phyloP scores from a whole-genome alignment of 1,140 invertebrate genomes.

The Homalodisca vitripennis region DNA sequence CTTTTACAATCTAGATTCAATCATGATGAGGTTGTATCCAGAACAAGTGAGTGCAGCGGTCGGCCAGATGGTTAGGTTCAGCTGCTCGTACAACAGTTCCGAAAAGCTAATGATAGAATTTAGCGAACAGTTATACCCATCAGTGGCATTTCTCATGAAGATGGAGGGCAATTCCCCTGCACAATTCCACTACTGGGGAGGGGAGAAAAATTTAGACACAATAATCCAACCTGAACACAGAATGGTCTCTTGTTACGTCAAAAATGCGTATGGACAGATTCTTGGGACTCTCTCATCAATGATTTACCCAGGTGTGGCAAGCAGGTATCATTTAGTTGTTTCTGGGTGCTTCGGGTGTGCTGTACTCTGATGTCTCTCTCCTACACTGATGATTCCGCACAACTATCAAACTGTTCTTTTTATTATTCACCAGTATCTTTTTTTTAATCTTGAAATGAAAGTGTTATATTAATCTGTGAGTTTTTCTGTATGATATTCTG shows the following conservation, averaged over 20 bases:
- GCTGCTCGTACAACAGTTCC: constrained; percentile 53
- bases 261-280: constrained; percentile 40
- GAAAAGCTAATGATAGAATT: constrained; percentile 50
- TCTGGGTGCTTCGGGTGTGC: constrained; percentile 21
- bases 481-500: too few relatives aligned
- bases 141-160: too few relatives aligned
- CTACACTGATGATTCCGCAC: too few relatives aligned
- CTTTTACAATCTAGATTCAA: constrained; percentile 45
- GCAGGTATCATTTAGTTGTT: constrained; percentile 1
- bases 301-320: constrained; percentile 43
- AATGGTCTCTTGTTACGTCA: constrained; percentile 46
- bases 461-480: too few relatives aligned
- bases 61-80: constrained; percentile 49
- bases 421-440: too few relatives aligned
- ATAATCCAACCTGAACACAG: constrained; percentile 42
- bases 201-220: constrained; percentile 39
- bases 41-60: constrained; percentile 47
- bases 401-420: too few relatives aligned
- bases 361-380: too few relatives aligned
- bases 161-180: constrained; percentile 11
- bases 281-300: constrained; percentile 46
- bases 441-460: too few relatives aligned
- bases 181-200: constrained; percentile 32
- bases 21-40: constrained; percentile 55
- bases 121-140: constrained; percentile 40